phyloP scores from a whole-genome alignment of 2,888 invertebrate genomes.

The Polyommatus icarus region DNA sequence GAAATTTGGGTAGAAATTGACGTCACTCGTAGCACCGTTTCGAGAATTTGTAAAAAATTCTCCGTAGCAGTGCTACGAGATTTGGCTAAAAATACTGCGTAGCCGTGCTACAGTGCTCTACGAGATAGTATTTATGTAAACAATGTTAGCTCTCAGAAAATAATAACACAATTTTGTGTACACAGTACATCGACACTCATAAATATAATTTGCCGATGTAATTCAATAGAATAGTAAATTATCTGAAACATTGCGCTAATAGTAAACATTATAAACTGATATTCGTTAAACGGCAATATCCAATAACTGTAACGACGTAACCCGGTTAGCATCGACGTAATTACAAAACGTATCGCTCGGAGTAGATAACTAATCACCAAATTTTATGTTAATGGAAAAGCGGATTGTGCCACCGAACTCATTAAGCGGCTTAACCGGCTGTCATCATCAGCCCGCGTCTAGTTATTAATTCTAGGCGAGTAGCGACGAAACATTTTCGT shows the following conservation, averaged over 20 bases:
- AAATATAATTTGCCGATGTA: neutral
- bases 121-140: neutral
- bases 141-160: neutral
- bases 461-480: neutral
- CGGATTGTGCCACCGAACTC: conserved; percentile 14
- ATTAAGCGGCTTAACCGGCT: conserved; percentile 19
- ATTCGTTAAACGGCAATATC: conserved; percentile 9
- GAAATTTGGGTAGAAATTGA: neutral
- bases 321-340: neutral
- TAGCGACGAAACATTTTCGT: neutral
- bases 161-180: neutral
- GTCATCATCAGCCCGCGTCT: conserved; percentile 9
- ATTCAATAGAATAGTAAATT: neutral
- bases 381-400: conserved; percentile 22
- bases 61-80: neutral
- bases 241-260: neutral
- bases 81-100: neutral
- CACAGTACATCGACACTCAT: neutral
- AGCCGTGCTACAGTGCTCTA: conserved; percentile 9
- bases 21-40: neutral
- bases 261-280: conserved; percentile 7
- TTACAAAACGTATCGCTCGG: conserved; percentile 27
- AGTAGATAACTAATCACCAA: conserved; percentile 20
- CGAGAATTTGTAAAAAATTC: neutral
- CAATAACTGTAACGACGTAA: conserved; percentile 17